Base-by-base conservation (phyloP, 2,113 vertebrate species). In the Brachypodius melanocephalos region DNA sequence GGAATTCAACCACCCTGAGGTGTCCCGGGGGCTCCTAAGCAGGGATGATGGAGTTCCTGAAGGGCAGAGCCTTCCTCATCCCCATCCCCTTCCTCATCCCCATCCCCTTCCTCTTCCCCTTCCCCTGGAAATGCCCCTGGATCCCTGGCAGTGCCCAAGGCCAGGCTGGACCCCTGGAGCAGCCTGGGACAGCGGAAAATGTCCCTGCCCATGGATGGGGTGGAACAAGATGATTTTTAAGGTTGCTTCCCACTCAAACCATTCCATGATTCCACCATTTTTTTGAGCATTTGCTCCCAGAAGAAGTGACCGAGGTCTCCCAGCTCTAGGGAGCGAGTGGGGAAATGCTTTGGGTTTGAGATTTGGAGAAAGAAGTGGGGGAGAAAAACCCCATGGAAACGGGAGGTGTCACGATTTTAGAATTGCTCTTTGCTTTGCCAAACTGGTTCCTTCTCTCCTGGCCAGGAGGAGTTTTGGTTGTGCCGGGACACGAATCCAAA, bases 281-380 rank as follows among this genome's bases (percentile, higher is more conserved):
- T 16, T 7, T 29, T 3, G n/a, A n/a, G 20, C 9, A 4, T 43
- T 42, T 82, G 21, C 45, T 75, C 36, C n/a, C 66, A 62, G 49
- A 29, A 77, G 36, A 49, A 66, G 12, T 3, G 40, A 25, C 18
- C 1, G 12, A 61, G 62, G 32, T 9, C 18, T 67, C 40, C 69
- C 22, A 67, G 2, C 11, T 8, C 2, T 8, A 13, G 16, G 42
- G 20, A 51, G 21, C 0, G 0, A 75, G 55, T 0, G 19, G 24
- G 49, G n/a, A 71, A 91, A 52, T 8, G 43, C 34, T 74, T n/a
- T 45, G 34, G 22, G 63, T 31, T 36, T 8, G 29, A 61, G 57
- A 45, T 93, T 62, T 49, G 12, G 14, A 48, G 74, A 40, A 52
- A 46, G 12, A 66, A 19, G 4, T 3, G 7, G 16, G 8, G 25